These are phyloP conservation scores for Dinomys branickii DNA, from an alignment of 2,113 vertebrate species.

Conservation along the genomic window DNA sequence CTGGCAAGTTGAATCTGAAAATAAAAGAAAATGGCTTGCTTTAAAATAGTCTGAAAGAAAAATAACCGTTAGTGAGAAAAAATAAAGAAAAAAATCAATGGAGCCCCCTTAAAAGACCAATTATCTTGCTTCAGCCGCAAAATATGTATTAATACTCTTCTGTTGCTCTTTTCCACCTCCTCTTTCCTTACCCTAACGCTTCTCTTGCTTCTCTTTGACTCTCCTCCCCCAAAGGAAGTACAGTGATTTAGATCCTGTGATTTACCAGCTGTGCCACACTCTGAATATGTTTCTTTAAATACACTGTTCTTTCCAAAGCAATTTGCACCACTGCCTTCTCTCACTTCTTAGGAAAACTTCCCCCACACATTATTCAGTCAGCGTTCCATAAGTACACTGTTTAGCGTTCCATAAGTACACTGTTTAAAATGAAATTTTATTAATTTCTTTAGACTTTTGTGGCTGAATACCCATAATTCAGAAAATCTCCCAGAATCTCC, in stretches of 20 bases:
- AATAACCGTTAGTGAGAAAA: conserved; percentile 30
- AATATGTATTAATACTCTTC: conserved; percentile 44
- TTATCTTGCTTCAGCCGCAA: conserved; percentile 45
- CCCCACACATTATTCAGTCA: neutral
- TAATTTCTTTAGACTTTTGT: conserved; percentile 37
- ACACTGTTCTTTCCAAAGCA: conserved; percentile 58
- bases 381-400: conserved; percentile 27
- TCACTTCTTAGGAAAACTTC: conserved; percentile 26
- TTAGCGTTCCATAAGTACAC: conserved; percentile 27
- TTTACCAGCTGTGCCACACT: conserved; percentile 56
- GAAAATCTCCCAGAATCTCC: neutral
- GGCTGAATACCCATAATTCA: neutral
- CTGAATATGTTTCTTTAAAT: conserved; percentile 64
- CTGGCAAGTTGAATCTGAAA: conserved; percentile 65
- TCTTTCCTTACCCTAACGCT: conserved; percentile 1
- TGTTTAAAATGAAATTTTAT: conserved; percentile 12
- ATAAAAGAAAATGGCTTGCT: conserved; percentile 73
- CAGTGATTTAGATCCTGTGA: conserved; percentile 42
- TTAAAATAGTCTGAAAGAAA: conserved; percentile 64
- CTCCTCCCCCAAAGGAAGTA: conserved; percentile 52
- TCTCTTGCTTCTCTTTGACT: neutral
- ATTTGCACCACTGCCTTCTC: neutral
- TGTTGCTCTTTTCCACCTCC: neutral
- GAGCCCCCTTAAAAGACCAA: conserved; percentile 19
- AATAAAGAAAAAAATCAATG: conserved; percentile 13